Evolutionary conservation across 2,888 invertebrate genomes (phyloP), one percentile per base, ranked within the genome.

Genomic region (Metacarcinus magister): DNA sequence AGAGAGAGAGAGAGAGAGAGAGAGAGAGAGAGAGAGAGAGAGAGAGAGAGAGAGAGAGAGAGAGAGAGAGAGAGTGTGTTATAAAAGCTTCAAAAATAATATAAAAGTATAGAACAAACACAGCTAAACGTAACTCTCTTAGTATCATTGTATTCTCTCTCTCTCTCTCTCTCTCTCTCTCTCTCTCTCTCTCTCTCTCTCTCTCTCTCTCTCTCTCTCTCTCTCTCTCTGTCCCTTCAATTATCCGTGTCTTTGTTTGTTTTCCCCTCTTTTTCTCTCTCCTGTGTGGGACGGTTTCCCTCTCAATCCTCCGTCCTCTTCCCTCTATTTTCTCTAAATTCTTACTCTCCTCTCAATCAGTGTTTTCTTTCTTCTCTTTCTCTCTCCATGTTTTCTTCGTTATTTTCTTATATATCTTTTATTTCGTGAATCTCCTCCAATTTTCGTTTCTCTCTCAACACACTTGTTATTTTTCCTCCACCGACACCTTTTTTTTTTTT

Each of bases 181-280:
- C 82, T 82, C 82, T 82, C 82, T 82, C 82, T 82, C 82, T 82
- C 32, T 82, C 82, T 82, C 28, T 82, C 82, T 82, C 82, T 82
- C 82, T 82, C 82, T 82, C 82, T 82, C 82, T 82, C 82, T 82
- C 82, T 82, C 82, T 82, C 82, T 82, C 82, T 82, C 82, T 82
- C 82, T 82, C 82, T 82, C 82, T 82, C 82, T 32, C 32, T 32
- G 4, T 82, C 32, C 82, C 32, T 82, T 32, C 67, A 67, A 67
- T 67, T 67, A 67, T 67, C 67, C 67, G 16, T 67, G 67, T 67
- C 23, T 67, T 67, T 67, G 67, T 67, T 67, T 67, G 67, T 67
- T n/a, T 67, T 67, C 67, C 23, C 67, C 67, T 23, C n/a, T 67
- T 67, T 67, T 67, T 13, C 10, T 82, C 32, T 82, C 32, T 32